Percentiles rank a stretch among this genome's conserved stretches.
Conservation (phyloP, 2,888 invertebrate genomes). For the Pseudococcus jackbeardsleyi region DNA sequence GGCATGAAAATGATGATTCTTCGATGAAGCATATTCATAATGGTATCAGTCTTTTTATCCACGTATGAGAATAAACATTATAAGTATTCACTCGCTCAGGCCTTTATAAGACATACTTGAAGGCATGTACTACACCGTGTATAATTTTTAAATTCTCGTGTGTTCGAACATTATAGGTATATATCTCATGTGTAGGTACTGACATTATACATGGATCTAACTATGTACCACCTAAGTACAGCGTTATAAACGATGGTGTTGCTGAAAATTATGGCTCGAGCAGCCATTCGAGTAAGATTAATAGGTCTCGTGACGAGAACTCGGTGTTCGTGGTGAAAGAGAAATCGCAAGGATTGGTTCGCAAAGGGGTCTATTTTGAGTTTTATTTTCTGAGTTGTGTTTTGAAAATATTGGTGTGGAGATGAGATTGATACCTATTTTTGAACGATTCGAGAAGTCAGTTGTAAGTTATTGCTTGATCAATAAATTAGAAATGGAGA, state of each 20-base stretch:
- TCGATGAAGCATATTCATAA: background rate
- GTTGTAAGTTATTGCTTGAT: too few species aligned
- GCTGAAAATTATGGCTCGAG: constrained; percentile 11
- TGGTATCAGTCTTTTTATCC: background rate
- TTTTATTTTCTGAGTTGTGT: background rate
- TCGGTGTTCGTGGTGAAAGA: background rate
- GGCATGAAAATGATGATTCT: constrained; percentile 25
- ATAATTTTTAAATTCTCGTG: constrained; percentile 18
- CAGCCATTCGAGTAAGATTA: background rate
- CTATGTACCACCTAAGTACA: background rate
- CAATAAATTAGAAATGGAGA: too few species aligned
- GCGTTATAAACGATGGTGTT: background rate
- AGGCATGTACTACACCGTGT: background rate
- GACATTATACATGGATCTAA: background rate
- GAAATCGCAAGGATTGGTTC: background rate
- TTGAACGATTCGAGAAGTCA: too few species aligned
- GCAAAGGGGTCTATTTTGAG: background rate
- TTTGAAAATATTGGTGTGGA: background rate
- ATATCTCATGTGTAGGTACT: background rate
- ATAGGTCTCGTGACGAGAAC: background rate
- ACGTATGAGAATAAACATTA: background rate
- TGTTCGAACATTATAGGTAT: too few species aligned
- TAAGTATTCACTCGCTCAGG: background rate
- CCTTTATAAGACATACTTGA: background rate
- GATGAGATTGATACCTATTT: background rate